A percentile compares a stretch with the other conserved stretches of the same genome.
phyloP scores from a whole-genome alignment of 2,888 invertebrate genomes.

The Pycnomerus fuliginosus region DNA sequence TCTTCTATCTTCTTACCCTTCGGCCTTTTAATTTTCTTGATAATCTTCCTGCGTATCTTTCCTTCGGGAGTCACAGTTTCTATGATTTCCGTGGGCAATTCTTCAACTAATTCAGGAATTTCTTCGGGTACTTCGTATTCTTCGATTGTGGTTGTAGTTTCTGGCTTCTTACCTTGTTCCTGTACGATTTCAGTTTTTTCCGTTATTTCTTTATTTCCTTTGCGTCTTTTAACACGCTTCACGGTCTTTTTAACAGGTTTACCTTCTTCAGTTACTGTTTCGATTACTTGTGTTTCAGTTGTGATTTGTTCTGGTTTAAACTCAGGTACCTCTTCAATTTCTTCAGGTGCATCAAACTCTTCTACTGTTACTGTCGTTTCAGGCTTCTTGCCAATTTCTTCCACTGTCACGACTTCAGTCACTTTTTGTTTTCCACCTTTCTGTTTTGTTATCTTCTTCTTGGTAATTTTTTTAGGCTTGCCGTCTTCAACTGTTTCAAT shows the following conservation, averaged over 20 bases:
- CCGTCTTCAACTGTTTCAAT: too few species aligned
- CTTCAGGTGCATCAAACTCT: constrained; percentile 37
- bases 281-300: constrained; percentile 24
- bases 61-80: constrained; percentile 34
- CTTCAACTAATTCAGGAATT: constrained; percentile 36
- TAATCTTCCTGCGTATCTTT: constrained; percentile 22
- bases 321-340: constrained; percentile 35
- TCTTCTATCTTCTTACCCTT: constrained; percentile 42
- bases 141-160: too few species aligned
- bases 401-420: constrained; percentile 39
- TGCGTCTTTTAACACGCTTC: constrained; percentile 48
- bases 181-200: too few species aligned
- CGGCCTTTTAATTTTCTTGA: constrained; percentile 43
- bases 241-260: constrained; percentile 37
- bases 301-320: constrained; percentile 16
- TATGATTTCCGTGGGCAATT: constrained; percentile 32
- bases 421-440: background rate
- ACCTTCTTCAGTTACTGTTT: constrained; percentile 32
- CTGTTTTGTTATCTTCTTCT: background rate
- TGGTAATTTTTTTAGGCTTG: background rate
- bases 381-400: constrained; percentile 32
- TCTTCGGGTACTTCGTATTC: too few species aligned
- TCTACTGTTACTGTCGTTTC: constrained; percentile 40
- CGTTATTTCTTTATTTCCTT: constrained; percentile 49
- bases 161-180: too few species aligned